phyloP scores from a whole-genome alignment of 2,888 invertebrate genomes.

The Nemoura dubitans region DNA sequence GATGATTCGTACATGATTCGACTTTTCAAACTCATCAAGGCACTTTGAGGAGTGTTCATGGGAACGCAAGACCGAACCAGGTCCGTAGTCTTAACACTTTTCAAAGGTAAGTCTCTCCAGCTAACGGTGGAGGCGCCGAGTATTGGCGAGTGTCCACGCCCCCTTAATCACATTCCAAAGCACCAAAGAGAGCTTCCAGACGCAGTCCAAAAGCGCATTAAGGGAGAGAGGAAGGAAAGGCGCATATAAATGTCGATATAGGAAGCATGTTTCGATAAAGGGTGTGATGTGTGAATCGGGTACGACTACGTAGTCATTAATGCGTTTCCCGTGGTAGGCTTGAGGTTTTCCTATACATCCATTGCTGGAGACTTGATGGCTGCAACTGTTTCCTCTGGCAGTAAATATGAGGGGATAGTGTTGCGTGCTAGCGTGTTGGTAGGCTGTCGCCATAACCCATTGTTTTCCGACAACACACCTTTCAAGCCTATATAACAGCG shows the following conservation, averaged over 20 bases:
- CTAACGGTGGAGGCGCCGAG: not conserved
- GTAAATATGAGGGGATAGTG: not conserved
- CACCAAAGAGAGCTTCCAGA: not conserved
- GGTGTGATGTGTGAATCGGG: conserved; percentile 1
- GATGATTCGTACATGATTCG: no score
- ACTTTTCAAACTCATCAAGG: no score
- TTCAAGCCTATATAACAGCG: conserved; percentile 25
- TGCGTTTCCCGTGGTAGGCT: not conserved
- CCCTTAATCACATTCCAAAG: not conserved
- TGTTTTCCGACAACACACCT: conserved; percentile 34
- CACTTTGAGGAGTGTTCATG: no score
- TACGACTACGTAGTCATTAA: not conserved
- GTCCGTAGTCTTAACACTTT: no score
- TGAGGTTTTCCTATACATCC: not conserved
- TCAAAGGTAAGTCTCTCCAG: no score
- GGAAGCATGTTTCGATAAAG: not conserved
- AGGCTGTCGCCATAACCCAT: conserved; percentile 41
- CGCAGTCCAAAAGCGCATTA: not conserved
- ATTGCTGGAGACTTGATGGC: not conserved
- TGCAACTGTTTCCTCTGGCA: not conserved
- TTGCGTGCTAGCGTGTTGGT: conserved; percentile 18
- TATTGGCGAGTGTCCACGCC: not conserved
- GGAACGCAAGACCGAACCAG: no score
- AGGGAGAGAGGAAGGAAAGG: conserved; percentile 12
- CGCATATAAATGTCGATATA: conserved; percentile 18